Evolutionary conservation across 2,113 vertebrate genomes (phyloP), one percentile per base, ranked within the genome.

Genomic region (Cariama cristata): DNA sequence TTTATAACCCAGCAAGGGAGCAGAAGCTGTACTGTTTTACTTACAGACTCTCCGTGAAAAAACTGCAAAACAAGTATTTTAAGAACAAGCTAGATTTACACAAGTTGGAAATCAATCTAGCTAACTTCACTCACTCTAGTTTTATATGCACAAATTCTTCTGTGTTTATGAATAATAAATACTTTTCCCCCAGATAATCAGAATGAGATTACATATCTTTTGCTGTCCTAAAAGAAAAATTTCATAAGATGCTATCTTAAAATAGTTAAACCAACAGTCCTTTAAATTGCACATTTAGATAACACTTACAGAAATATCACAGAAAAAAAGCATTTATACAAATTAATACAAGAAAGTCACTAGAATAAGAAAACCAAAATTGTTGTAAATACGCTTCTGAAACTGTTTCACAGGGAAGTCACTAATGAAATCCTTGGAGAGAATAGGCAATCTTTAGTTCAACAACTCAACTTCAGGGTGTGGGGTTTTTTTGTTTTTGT

Each of bases 361-460:
- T 87, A 45, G 69, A 82, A 77, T 71, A 92, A 80, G 30, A 89
- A 81, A 81, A 38, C 4, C 10, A 67, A 73, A 94, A 56, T 53
- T 88, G 76, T 67, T 89, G 83, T 82, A 97, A 97, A 92, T 83
- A 87, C 72, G 71, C 8, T 92, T 86, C 90, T 88, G 87, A 79
- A 88, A 87, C 30, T 44, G 19, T 88, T 88, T 77, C 76, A 81
- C 44, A 40, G 71, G 56, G 81, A 90, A 93, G 38, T 68, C 64
- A 89, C 88, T 97, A 96, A 97, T 84, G 58, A 97, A 97, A 96
- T 92, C 94, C 94, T 97, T 90, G 40, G 96, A 97, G 96, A 96
- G 15, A 33, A 22, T 21, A 68, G 32, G 56, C 73, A 93, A 94
- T 95, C 77, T 90, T 94, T 72, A 71, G 94, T 93, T 95, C 93